Conservation (phyloP, 1,140 invertebrate genomes). For the Chrysomallon squamiferum region DNA sequence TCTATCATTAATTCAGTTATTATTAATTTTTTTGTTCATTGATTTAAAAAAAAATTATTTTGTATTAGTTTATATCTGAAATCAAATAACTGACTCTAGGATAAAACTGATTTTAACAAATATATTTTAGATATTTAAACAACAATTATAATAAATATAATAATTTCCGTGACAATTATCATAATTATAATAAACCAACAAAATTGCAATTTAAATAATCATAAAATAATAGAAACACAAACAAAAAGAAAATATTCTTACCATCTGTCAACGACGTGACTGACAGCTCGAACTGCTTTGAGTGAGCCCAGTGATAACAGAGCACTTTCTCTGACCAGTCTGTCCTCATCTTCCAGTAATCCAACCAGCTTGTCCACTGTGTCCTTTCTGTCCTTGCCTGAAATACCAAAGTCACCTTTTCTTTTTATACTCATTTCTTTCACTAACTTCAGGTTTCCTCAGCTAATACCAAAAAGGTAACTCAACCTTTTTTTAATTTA, state of each 20-base stretch:
- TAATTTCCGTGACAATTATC: too few relatives aligned
- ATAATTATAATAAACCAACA: too few relatives aligned
- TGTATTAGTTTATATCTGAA: neutral
- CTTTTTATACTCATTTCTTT: neutral
- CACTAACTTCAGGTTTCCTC: too few relatives aligned
- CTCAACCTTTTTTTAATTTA: too few relatives aligned
- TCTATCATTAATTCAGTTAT: neutral
- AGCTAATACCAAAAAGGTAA: too few relatives aligned
- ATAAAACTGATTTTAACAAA: too few relatives aligned
- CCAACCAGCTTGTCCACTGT: conserved; percentile 35
- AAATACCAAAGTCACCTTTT: neutral
- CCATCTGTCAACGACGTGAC: conserved; percentile 36
- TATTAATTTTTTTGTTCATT: neutral
- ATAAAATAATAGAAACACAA: too few relatives aligned
- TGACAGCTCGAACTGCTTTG: conserved; percentile 29
- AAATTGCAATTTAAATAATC: too few relatives aligned
- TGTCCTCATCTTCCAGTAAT: conserved; percentile 49
- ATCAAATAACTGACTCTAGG: too few relatives aligned
- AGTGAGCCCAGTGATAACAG: conserved; percentile 42
- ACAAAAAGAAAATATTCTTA: conserved; percentile 15
- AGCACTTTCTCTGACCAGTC: conserved; percentile 51
- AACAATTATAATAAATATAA: too few relatives aligned
- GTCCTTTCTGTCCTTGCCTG: conserved; percentile 24
- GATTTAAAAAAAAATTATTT: neutral
- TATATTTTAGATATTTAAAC: too few relatives aligned